phyloP scores from a whole-genome alignment of 2,888 invertebrate genomes.

The Tuberolachnus salignus region DNA sequence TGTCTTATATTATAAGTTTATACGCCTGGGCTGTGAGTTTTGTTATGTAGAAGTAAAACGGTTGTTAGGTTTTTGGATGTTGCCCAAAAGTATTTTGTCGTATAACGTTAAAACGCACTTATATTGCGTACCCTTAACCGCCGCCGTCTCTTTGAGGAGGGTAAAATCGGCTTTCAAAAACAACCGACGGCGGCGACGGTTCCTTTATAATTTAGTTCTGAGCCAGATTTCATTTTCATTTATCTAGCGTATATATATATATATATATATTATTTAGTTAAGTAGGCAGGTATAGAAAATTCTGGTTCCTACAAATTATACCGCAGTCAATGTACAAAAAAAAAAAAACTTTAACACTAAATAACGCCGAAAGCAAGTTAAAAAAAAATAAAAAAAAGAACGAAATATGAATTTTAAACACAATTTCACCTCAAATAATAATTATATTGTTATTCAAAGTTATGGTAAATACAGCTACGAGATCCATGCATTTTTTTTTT shows the following conservation, averaged over 20 bases:
- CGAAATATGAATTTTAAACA: background rate
- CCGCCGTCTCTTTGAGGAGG: constrained; percentile 18
- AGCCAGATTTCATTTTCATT: background rate
- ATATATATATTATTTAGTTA: too few relatives aligned
- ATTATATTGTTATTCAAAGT: background rate
- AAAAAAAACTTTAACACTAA: background rate
- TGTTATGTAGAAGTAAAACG: constrained; percentile 9
- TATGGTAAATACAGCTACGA: too few relatives aligned
- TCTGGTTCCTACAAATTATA: background rate
- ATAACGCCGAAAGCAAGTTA: background rate
- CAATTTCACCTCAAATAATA: background rate
- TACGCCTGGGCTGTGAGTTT: constrained; percentile 10
- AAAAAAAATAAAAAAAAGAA: background rate
- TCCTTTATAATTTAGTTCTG: too few relatives aligned
- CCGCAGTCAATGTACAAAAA: background rate
- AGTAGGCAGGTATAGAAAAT: background rate
- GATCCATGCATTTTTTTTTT: too few relatives aligned
- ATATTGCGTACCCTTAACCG: background rate
- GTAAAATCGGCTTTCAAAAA: constrained; percentile 52
- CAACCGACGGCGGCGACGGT: background rate
- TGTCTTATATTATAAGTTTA: background rate
- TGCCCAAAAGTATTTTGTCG: constrained; percentile 33
- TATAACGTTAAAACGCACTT: constrained; percentile 32
- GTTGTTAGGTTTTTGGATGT: constrained; percentile 26
- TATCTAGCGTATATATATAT: background rate